Percentiles rank a stretch among this genome's conserved stretches.
Evolutionary conservation across 2,797 vertebrate genomes (phyloP).

Genomic region (Cuculus canorus): DNA sequence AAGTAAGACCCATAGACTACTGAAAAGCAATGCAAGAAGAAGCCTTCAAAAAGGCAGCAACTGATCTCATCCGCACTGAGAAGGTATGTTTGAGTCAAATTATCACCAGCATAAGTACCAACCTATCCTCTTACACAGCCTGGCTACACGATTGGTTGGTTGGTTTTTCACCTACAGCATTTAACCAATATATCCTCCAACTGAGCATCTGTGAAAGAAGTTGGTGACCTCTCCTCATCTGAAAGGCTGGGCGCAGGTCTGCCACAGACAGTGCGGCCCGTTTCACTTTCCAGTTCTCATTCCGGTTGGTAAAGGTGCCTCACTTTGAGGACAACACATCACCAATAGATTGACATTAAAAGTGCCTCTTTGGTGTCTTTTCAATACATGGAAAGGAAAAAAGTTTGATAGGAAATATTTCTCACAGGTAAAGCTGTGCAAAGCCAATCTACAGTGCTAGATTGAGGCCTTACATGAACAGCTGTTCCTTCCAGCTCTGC

Average conservation of each 20-base stretch:
- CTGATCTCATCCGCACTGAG: neutral
- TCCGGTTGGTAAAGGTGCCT: neutral
- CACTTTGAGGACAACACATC: neutral
- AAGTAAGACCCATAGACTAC: rapidly evolving
- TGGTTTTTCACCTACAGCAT: neutral
- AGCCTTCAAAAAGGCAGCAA: neutral
- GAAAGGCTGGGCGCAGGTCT: neutral
- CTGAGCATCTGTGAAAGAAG: neutral
- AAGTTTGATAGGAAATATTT: neutral
- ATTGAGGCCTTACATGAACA: neutral
- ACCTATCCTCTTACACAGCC: rapidly evolving
- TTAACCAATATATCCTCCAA: neutral
- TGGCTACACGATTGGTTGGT: neutral
- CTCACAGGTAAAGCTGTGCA: neutral
- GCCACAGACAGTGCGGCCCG: neutral
- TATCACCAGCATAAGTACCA: neutral
- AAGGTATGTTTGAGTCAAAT: neutral
- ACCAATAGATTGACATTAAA: rapidly evolving
- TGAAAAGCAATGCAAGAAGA: neutral
- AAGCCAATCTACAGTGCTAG: neutral
- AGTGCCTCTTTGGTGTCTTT: neutral
- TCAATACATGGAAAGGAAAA: rapidly evolving
- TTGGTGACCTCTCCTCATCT: rapidly evolving
- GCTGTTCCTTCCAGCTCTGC: rapidly evolving
- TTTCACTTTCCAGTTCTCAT: neutral